These are phyloP conservation scores for Cephus rjabovi DNA, from an alignment of 2,888 invertebrate genomes.

Conservation along the genomic window DNA sequence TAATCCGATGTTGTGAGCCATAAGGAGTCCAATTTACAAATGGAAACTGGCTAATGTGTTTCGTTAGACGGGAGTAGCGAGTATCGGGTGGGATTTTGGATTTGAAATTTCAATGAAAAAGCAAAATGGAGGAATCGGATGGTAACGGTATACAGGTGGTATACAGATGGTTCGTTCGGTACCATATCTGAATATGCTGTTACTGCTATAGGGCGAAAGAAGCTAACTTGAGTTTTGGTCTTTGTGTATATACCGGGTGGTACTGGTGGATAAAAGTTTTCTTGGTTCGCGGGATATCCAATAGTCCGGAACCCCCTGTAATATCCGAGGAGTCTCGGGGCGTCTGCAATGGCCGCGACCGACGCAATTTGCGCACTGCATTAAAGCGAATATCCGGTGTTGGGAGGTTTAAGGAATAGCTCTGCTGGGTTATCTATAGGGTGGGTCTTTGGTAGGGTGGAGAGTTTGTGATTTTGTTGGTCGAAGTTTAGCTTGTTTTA, in stretches of 20 bases:
- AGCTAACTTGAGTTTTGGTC: background rate
- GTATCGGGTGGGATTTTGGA: background rate
- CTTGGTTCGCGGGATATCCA: background rate
- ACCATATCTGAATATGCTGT: background rate
- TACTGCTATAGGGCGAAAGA: background rate
- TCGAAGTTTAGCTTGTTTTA: background rate
- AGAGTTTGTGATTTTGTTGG: background rate
- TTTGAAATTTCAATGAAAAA: background rate
- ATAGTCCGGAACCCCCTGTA: background rate
- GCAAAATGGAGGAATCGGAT: background rate
- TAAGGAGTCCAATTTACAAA: background rate
- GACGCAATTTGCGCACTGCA: slow-evolving; percentile 20
- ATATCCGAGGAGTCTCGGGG: background rate
- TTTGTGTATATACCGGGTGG: too few relatives aligned
- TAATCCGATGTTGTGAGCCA: background rate
- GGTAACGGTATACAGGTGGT: too few relatives aligned
- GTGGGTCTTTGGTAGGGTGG: background rate
- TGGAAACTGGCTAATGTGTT: background rate
- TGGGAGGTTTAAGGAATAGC: background rate
- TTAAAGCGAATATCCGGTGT: slow-evolving; percentile 21
- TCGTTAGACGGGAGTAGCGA: background rate
- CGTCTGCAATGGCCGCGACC: background rate
- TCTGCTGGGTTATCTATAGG: background rate
- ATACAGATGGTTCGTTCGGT: too few relatives aligned
- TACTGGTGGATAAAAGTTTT: too few relatives aligned